Evolutionary conservation across 1,140 invertebrate genomes (phyloP).

Genomic region (Pissodes strobi): DNA sequence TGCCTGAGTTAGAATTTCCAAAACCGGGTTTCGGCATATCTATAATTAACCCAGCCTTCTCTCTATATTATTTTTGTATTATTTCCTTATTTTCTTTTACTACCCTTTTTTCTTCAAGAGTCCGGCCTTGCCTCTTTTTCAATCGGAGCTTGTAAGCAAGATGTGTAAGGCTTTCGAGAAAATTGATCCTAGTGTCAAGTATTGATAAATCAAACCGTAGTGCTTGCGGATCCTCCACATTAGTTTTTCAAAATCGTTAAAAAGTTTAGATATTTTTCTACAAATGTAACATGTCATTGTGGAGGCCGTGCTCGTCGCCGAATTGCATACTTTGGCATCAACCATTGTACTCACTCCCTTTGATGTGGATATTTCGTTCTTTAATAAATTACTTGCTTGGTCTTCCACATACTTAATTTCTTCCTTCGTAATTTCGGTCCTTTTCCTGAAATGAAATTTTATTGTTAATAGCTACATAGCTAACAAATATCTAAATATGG

Average conservation of each 20-base stretch:
- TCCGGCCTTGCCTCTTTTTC: too few relatives aligned
- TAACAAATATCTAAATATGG: too few relatives aligned
- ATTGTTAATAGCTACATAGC: too few relatives aligned
- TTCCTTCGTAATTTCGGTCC: conserved; percentile 42
- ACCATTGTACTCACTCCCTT: conserved; percentile 47
- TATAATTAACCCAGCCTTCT: conserved; percentile 45
- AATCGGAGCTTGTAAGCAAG: too few relatives aligned
- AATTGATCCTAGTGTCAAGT: conserved; percentile 49
- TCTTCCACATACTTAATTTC: conserved; percentile 40
- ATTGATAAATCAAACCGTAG: conserved; percentile 45
- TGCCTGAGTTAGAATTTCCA: conserved; percentile 53
- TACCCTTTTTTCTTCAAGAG: conserved; percentile 35
- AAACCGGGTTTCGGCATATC: conserved; percentile 51
- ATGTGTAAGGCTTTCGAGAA: conserved; percentile 54
- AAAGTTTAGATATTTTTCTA: conserved; percentile 45
- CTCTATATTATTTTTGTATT: conserved; percentile 49
- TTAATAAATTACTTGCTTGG: conserved; percentile 3
- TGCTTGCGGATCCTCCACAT: conserved; percentile 31
- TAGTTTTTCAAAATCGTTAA: conserved; percentile 48
- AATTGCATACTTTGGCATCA: conserved; percentile 55
- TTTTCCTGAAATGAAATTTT: too few relatives aligned
- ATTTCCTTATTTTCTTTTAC: conserved; percentile 42
- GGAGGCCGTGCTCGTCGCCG: conserved; percentile 51
- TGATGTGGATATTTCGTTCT: not conserved
- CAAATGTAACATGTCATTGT: conserved; percentile 53